Evolutionary conservation across 2,797 vertebrate genomes (phyloP).

Genomic region (Jordanella pulchra): DNA sequence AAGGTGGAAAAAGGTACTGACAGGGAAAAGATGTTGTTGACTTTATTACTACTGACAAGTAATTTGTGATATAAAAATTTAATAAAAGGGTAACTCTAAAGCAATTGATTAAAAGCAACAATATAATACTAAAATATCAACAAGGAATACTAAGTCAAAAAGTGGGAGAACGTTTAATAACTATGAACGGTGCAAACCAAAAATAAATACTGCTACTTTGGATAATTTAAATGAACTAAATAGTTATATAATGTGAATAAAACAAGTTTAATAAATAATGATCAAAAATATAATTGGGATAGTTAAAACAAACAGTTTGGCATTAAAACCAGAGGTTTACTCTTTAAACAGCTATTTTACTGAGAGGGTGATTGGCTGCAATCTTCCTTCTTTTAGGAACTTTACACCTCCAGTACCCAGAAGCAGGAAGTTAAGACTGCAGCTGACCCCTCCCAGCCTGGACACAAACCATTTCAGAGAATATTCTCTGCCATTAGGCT

Average conservation of each 20-base stretch:
- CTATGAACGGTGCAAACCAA: neutral
- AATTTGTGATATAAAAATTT: neutral
- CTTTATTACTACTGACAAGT: neutral
- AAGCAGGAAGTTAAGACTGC: no score
- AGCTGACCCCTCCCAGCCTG: no score
- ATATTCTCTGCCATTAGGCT: no score
- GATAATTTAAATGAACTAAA: neutral
- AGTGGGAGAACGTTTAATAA: neutral
- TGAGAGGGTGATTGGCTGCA: no score
- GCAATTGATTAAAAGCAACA: neutral
- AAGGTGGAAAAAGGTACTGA: neutral
- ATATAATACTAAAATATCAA: neutral
- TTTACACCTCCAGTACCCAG: no score
- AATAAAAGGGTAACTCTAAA: neutral
- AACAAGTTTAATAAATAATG: neutral
- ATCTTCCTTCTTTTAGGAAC: no score
- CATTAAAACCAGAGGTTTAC: neutral
- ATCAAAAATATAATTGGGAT: neutral
- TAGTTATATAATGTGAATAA: neutral
- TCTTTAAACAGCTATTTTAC: slow-evolving; percentile 7
- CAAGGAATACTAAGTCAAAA: neutral
- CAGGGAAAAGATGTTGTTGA: neutral
- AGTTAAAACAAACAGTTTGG: neutral
- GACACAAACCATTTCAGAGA: no score
- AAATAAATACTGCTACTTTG: neutral